phyloP scores from a whole-genome alignment of 1,140 invertebrate genomes.

The Tetramorium alpestre region DNA sequence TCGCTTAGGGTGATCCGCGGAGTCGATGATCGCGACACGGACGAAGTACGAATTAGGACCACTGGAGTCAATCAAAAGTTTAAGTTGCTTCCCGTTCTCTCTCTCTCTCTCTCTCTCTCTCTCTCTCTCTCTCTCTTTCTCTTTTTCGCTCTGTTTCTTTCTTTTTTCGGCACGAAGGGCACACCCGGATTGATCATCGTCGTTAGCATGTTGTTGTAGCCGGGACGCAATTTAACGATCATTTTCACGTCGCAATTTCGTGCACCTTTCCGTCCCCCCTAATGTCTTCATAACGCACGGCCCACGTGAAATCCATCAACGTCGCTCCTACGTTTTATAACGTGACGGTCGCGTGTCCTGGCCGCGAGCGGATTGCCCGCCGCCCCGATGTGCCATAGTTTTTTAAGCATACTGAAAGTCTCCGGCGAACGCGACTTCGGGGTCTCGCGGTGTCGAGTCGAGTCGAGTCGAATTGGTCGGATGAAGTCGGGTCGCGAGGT shows the following conservation, averaged over 20 bases:
- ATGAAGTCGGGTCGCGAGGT: slow-evolving; percentile 21
- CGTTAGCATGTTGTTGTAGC: slow-evolving; percentile 64
- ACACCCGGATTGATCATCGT: slow-evolving; percentile 48
- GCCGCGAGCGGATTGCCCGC: slow-evolving; percentile 41
- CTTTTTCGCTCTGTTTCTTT: neutral
- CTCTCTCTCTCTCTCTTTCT: neutral
- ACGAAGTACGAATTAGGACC: slow-evolving; percentile 57
- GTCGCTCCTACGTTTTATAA: slow-evolving; percentile 59
- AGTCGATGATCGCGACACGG: slow-evolving; percentile 61
- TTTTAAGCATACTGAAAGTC: slow-evolving; percentile 29
- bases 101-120: neutral
- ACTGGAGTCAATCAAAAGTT: slow-evolving; percentile 45
- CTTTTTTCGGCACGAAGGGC: slow-evolving; percentile 21
- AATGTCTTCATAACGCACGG: slow-evolving; percentile 62
- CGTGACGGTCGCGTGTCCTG: slow-evolving; percentile 48
- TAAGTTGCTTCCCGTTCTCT: slow-evolving; percentile 20
- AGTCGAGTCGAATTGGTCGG: slow-evolving; percentile 1
- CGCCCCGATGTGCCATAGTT: slow-evolving; percentile 27
- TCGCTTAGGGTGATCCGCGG: slow-evolving; percentile 73
- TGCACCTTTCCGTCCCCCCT: slow-evolving; percentile 55
- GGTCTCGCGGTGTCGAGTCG: slow-evolving; percentile 10
- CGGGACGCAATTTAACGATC: slow-evolving; percentile 60
- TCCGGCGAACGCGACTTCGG: slow-evolving; percentile 4
- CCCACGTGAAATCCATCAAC: slow-evolving; percentile 43
- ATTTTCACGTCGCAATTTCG: slow-evolving; percentile 65